Evolutionary conservation across 2,888 invertebrate genomes (phyloP), one percentile per base, ranked within the genome.

Genomic region (Oscheius myriophilus): DNA sequence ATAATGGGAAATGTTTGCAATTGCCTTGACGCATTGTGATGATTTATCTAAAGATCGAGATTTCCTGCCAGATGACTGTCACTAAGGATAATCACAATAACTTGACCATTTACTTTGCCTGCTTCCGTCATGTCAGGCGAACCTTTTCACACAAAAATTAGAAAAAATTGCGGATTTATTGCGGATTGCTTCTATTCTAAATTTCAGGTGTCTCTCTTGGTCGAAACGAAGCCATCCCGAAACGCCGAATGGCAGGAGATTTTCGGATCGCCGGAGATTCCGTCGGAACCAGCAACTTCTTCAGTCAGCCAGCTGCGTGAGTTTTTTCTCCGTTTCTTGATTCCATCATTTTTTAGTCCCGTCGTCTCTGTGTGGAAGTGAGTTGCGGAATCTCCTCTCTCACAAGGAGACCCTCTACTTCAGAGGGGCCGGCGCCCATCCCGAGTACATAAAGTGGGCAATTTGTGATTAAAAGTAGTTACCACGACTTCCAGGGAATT

Each of bases 341-440:
- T n/a, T n/a, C n/a, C n/a, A n/a, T n/a, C 16, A 43, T 49, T 41
- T 26, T 54, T 65, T 41, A 59, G 58, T 46, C 16, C 67, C 46
- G 16, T 14, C 18, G 21, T 66, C 58, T 9, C 16, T 63, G 4
- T 68, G 55, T 21, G 63, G 49, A 12, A 21, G 18, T n/a, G 54
- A 62, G 23, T 33, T 68, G n/a, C 53, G 46, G 46, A 18, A 53
- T n/a, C 57, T 68, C 4, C 46, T 68, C 2, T 41, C 46, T 7
- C 57, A 68, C 55, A 68, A 63, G 21, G 51, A 62, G 9, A 46
- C 23, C 11, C 52, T 67, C n/a, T 61, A 67, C 41, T 3, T 55
- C n/a, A 49, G 26, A 18, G 59, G 52, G 21, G 52, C 43, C 18
- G 54, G 59, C 59, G 61, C 66, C 26, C 61, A 61, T 33, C 49